Evolutionary conservation across 2,888 invertebrate species (phyloP).

Genomic region (Catocala fraxini): DNA sequence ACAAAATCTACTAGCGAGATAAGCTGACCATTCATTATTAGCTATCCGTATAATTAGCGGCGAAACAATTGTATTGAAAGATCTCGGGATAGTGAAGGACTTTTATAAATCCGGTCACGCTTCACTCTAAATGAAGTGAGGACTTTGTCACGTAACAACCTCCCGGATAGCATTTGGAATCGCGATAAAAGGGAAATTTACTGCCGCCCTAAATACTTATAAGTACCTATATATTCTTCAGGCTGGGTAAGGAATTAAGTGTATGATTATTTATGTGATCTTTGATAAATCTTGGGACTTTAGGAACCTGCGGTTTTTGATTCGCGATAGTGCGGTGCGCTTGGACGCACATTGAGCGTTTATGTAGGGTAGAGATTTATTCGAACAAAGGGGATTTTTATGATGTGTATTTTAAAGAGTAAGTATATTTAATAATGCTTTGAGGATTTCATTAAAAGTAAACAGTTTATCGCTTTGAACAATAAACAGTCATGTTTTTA

Average conservation of each 20-base stretch:
- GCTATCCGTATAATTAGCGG: conserved; percentile 38
- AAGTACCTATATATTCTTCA: conserved; percentile 52
- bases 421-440: no score
- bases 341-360: no score
- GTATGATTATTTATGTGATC: conserved; percentile 23
- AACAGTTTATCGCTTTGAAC: no score
- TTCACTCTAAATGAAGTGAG: conserved; percentile 76
- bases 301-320: conserved; percentile 1
- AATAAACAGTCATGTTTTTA: no score
- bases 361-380: no score
- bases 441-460: no score
- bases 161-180: conserved; percentile 75
- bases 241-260: conserved; percentile 36
- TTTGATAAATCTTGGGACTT: conserved; percentile 4
- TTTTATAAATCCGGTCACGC: conserved; percentile 79
- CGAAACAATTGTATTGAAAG: conserved; percentile 61
- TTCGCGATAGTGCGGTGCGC: background rate
- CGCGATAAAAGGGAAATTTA: conserved; percentile 81
- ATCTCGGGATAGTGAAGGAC: conserved; percentile 56
- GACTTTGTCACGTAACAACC: conserved; percentile 80
- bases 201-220: conserved; percentile 67
- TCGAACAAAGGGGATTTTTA: background rate
- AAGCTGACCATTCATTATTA: conserved; percentile 16
- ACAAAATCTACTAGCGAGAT: conserved; percentile 6
- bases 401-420: background rate